These are phyloP conservation scores for Petrolisthes manimaculis DNA, from an alignment of 2,888 invertebrate species.

Conservation along the genomic window DNA sequence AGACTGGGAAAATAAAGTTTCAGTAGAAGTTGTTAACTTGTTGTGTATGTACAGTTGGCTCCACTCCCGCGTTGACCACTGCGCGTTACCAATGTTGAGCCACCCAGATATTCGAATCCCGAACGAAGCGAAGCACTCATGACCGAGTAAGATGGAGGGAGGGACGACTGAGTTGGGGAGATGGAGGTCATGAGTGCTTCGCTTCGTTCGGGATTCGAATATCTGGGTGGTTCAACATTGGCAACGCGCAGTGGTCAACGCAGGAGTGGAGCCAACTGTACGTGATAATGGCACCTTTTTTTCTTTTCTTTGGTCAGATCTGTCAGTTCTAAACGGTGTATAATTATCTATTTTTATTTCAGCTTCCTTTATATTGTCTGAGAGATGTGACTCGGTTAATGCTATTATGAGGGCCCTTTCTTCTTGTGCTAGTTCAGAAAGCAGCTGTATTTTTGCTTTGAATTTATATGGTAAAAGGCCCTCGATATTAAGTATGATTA, in stretches of 20 bases:
- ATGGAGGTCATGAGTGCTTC: too few species aligned
- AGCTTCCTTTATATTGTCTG: constrained; percentile 6
- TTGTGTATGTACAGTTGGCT: constrained; percentile 4
- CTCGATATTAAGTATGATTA: not conserved
- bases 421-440: not conserved
- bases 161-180: too few species aligned
- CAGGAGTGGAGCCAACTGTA: too few species aligned
- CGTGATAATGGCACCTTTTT: not conserved
- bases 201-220: too few species aligned
- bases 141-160: too few species aligned
- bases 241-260: too few species aligned
- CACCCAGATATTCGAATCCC: too few species aligned
- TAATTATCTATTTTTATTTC: constrained; percentile 12
- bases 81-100: too few species aligned
- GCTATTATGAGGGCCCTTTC: constrained; percentile 11
- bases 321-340: constrained; percentile 4
- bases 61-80: too few species aligned
- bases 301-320: constrained; percentile 8
- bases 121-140: too few species aligned
- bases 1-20: not conserved
- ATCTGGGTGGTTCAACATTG: too few species aligned
- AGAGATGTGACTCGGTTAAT: not conserved
- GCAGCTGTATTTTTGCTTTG: not conserved
- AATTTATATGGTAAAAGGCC: not conserved
- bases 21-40: not conserved